These are phyloP conservation scores for Dendroctonus ponderosae DNA, from an alignment of 1,140 invertebrate genomes.

Conservation along the genomic window DNA sequence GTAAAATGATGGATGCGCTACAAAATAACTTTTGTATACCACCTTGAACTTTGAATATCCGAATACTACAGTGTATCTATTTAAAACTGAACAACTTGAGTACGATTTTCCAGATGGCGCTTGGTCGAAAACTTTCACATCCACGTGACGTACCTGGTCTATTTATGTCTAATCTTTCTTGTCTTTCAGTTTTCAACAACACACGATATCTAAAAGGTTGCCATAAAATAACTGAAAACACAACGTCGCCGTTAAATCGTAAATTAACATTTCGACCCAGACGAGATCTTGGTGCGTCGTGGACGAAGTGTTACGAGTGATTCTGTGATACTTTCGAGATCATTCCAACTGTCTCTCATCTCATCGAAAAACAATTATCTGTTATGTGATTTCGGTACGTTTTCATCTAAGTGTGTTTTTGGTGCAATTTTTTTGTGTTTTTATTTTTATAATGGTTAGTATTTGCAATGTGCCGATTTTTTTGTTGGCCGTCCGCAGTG, in stretches of 20 bases:
- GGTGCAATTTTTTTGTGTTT: slow-evolving; percentile 7
- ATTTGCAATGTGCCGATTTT: slow-evolving; percentile 3
- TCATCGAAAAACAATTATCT: slow-evolving; percentile 3
- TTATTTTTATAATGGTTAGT: slow-evolving; percentile 27
- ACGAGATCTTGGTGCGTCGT: not conserved
- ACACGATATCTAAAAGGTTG: slow-evolving; percentile 31
- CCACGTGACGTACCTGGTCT: slow-evolving; percentile 36
- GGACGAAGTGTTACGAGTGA: slow-evolving; percentile 14
- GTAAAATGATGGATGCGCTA: too few species aligned
- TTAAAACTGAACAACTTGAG: not conserved
- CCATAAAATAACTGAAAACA: slow-evolving; percentile 25
- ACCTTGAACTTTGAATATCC: too few species aligned
- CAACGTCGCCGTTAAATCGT: slow-evolving; percentile 12
- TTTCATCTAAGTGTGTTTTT: not conserved
- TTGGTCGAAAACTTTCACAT: slow-evolving; percentile 24
- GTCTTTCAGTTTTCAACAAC: slow-evolving; percentile 36
- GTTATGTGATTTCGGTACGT: slow-evolving; percentile 37
- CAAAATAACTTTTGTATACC: too few species aligned
- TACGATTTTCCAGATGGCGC: slow-evolving; percentile 17
- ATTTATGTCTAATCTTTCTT: slow-evolving; percentile 34
- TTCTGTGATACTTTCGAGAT: slow-evolving; percentile 20
- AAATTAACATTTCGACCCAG: slow-evolving; percentile 11
- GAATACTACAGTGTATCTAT: not conserved
- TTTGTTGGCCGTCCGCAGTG: not conserved
- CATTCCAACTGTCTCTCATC: slow-evolving; percentile 8